Conservation (phyloP, 2,797 vertebrate genomes). For the Zenarchopterus dispar region DNA sequence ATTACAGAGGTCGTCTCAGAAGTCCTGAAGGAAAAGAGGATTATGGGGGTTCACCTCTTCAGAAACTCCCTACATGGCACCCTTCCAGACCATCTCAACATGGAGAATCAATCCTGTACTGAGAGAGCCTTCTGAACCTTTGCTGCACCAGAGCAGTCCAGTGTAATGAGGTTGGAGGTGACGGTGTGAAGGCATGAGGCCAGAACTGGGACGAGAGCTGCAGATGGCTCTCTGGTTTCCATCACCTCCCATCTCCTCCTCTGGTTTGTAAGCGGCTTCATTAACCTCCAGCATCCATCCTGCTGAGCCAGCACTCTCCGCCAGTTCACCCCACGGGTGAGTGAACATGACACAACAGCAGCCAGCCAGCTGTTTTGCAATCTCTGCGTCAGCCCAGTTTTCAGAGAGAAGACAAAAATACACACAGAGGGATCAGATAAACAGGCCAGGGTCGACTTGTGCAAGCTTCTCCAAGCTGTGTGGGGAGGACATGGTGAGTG, state of each 20-base stretch:
- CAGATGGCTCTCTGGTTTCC: no score
- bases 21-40: no score
- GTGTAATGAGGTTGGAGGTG: no score
- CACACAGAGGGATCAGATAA: conserved; percentile 34
- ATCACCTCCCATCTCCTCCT: not conserved
- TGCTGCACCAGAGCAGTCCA: no score
- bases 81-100: no score
- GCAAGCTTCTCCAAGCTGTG: conserved; percentile 27
- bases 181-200: no score
- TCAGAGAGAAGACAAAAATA: conserved; percentile 39
- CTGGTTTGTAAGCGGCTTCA: not conserved
- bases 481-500: conserved; percentile 47
- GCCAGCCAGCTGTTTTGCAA: conserved; percentile 51
- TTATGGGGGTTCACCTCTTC: no score
- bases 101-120: no score
- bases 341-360: conserved; percentile 1
- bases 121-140: no score
- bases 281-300: conserved; percentile 10
- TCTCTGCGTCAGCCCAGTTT: conserved; percentile 18
- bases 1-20: no score
- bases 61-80: no score
- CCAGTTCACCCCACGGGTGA: not conserved
- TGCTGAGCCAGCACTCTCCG: conserved; percentile 39
- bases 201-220: no score
- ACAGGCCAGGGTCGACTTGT: conserved; percentile 15